Percentiles rank a stretch among this genome's conserved stretches.
phyloP scores from a whole-genome alignment of 2,888 invertebrate species.

The Campaea margaritaria region DNA sequence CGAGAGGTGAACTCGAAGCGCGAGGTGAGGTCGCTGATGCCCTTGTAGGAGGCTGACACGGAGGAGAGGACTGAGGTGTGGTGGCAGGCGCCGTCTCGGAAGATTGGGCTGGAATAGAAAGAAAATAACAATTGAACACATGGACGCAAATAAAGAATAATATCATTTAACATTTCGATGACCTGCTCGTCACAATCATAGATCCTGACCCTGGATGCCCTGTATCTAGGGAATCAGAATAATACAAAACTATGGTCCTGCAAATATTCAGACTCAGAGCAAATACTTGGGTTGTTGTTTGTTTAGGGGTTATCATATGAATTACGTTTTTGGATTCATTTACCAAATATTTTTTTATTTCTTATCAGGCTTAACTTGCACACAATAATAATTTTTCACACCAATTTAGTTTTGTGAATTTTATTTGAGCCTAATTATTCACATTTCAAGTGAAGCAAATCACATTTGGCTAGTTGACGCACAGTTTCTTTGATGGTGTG shows the following conservation, averaged over 20 bases:
- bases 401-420: not conserved
- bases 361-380: no score
- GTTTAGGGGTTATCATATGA: no score
- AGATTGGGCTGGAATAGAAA: slow-evolving; percentile 85
- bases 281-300: no score
- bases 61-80: slow-evolving; percentile 93
- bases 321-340: no score
- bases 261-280: no score
- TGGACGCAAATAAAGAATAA: not conserved
- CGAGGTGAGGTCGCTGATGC: slow-evolving; percentile 85
- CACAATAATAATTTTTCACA: not conserved
- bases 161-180: no score
- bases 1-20: slow-evolving; percentile 86
- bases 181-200: no score
- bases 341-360: no score
- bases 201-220: no score
- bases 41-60: slow-evolving; percentile 92
- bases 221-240: no score
- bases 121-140: slow-evolving; percentile 3
- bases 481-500: slow-evolving; percentile 28
- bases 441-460: slow-evolving; percentile 12
- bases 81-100: slow-evolving; percentile 92
- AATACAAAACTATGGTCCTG: no score
- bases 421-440: not conserved
- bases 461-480: slow-evolving; percentile 19